A percentile compares a stretch with the other conserved stretches of the same genome.
These are phyloP conservation scores for Aegypius monachus DNA, from an alignment of 2,113 vertebrate genomes.

Conservation along the genomic window DNA sequence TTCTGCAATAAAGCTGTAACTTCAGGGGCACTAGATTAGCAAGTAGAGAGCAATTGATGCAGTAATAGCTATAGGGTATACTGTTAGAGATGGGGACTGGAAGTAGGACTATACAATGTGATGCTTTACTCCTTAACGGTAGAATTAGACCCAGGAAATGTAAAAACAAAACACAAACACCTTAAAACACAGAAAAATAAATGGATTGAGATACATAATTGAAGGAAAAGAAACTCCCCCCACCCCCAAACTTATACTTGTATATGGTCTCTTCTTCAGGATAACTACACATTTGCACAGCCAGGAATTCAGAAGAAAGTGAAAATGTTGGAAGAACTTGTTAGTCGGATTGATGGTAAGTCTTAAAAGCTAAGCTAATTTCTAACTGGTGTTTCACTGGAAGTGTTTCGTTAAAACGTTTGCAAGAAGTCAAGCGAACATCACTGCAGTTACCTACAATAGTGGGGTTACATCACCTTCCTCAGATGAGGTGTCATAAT, in stretches of 20 bases:
- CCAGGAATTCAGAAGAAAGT: constrained; percentile 98
- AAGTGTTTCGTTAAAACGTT: not conserved
- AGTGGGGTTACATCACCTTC: not conserved
- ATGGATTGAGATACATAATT: not conserved
- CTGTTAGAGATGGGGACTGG: not conserved
- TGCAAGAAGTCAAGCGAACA: not conserved
- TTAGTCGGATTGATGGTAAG: constrained; percentile 97
- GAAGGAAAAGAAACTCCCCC: not conserved
- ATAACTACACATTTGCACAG: constrained; percentile 98
- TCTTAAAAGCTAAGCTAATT: not conserved
- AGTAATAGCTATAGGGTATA: not conserved
- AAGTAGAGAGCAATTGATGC: not conserved
- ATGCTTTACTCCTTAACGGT: not conserved
- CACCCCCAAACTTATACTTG: not conserved
- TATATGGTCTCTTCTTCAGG: constrained; percentile 68
- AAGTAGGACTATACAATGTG: not conserved
- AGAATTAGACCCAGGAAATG: not conserved
- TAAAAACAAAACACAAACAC: not conserved
- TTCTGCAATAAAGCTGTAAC: not conserved
- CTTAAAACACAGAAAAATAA: not conserved
- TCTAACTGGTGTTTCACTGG: not conserved
- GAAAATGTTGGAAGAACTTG: constrained; percentile 90
- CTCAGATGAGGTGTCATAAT: not conserved
- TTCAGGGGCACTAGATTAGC: not conserved
- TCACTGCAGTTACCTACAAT: not conserved